Conservation (phyloP, 2,888 invertebrate genomes). For the Maniola hyperantus region DNA sequence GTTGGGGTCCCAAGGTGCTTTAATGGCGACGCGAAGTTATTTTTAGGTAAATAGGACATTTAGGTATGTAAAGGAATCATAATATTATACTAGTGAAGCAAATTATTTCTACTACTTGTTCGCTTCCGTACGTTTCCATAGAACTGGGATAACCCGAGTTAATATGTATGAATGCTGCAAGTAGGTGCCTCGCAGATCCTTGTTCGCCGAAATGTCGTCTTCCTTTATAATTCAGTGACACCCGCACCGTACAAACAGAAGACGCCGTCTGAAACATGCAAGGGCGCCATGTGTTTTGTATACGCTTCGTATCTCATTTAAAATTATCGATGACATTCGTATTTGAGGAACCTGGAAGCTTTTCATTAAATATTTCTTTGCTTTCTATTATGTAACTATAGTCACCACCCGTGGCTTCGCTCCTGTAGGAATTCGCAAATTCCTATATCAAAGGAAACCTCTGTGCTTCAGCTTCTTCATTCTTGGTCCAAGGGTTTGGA, state of each 20-base stretch:
- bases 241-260: slow-evolving; percentile 69
- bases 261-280: slow-evolving; percentile 71
- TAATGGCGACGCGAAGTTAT: too few relatives aligned
- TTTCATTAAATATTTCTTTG: background rate
- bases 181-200: slow-evolving; percentile 41
- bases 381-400: too few relatives aligned
- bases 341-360: background rate
- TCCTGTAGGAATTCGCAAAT: too few relatives aligned
- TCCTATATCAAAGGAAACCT: too few relatives aligned
- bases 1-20: too few relatives aligned
- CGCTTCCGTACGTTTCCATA: slow-evolving; percentile 27
- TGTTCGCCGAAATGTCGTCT: slow-evolving; percentile 57
- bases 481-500: too few relatives aligned
- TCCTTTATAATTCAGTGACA: slow-evolving; percentile 78
- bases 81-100: slow-evolving; percentile 9
- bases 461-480: too few relatives aligned
- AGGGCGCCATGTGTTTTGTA: slow-evolving; percentile 42
- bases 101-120: slow-evolving; percentile 33
- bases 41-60: background rate
- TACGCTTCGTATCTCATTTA: slow-evolving; percentile 28
- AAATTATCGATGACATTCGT: slow-evolving; percentile 16
- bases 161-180: slow-evolving; percentile 72
- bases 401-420: too few relatives aligned
- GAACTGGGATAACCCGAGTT: slow-evolving; percentile 51
- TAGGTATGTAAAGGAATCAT: background rate